These are phyloP conservation scores for Schizothorax lantsangensis DNA, from an alignment of 2,797 vertebrate genomes.

Conservation along the genomic window DNA sequence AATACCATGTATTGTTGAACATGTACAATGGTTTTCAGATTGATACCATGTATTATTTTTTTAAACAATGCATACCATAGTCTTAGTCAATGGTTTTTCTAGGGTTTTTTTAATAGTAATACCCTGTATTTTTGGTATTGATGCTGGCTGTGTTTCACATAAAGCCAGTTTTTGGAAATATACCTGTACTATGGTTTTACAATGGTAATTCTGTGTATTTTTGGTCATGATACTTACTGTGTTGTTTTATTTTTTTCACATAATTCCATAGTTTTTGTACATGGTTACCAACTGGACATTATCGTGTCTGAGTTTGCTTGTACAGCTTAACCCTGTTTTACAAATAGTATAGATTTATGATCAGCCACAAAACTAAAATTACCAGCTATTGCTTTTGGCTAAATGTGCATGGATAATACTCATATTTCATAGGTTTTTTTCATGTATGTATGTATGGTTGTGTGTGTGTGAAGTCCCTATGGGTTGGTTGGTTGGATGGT, in stretches of 20 bases:
- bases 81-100: too few species aligned
- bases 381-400: neutral
- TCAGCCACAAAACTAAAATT: neutral
- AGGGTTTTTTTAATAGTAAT: neutral
- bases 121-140: neutral
- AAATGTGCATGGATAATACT: neutral
- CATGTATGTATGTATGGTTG: neutral
- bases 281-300: neutral
- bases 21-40: neutral
- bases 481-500: neutral
- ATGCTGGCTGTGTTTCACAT: neutral
- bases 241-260: neutral
- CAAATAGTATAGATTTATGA: neutral
- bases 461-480: neutral
- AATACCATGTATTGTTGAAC: neutral
- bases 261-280: neutral
- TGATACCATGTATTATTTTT: neutral
- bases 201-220: neutral
- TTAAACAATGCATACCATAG: neutral
- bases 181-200: neutral
- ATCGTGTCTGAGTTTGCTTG: neutral
- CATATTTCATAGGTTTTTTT: neutral
- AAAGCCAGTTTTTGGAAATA: neutral
- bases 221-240: neutral
- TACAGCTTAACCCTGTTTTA: neutral